Conservation (phyloP, 2,888 invertebrate species). For the Dromius quadrimaculatus region DNA sequence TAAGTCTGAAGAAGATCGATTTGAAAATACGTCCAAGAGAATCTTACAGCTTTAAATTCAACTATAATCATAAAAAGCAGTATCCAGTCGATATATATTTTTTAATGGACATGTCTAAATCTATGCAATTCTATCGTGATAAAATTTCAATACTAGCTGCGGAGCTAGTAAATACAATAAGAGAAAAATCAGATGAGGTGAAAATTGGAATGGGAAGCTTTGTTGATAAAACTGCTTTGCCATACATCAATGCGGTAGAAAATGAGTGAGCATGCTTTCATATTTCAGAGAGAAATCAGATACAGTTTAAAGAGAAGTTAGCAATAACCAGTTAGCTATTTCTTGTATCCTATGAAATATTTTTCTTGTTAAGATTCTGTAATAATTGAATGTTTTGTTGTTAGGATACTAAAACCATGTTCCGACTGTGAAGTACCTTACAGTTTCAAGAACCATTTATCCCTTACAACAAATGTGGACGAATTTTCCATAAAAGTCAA, state of each 20-base stretch:
- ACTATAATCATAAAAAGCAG: conserved; percentile 74
- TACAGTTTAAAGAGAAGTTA: not conserved
- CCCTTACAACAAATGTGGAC: conserved; percentile 71
- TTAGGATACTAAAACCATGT: not conserved
- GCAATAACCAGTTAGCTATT: not conserved
- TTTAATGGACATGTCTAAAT: conserved; percentile 81
- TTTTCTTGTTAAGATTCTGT: not conserved
- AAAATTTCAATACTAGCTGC: conserved; percentile 68
- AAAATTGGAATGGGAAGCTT: conserved; percentile 76
- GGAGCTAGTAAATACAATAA: conserved; percentile 69
- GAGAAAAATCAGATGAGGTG: conserved; percentile 73
- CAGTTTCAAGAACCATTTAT: conserved; percentile 81
- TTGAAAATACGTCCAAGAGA: conserved; percentile 35
- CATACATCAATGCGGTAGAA: conserved; percentile 67
- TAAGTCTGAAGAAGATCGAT: conserved; percentile 66
- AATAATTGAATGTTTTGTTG: not conserved
- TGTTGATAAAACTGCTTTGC: conserved; percentile 77
- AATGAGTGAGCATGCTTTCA: conserved; percentile 65
- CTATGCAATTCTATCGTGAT: conserved; percentile 75
- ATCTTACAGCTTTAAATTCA: conserved; percentile 58
- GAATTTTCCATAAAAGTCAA: conserved; percentile 66
- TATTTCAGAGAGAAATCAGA: no score
- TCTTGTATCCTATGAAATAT: not conserved
- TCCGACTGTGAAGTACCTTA: conserved; percentile 70
- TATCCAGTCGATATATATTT: conserved; percentile 89